Percentiles rank a stretch among this genome's conserved stretches.
Conservation (phyloP, 2,113 vertebrate genomes). For the Ginglymostoma cirratum region DNA sequence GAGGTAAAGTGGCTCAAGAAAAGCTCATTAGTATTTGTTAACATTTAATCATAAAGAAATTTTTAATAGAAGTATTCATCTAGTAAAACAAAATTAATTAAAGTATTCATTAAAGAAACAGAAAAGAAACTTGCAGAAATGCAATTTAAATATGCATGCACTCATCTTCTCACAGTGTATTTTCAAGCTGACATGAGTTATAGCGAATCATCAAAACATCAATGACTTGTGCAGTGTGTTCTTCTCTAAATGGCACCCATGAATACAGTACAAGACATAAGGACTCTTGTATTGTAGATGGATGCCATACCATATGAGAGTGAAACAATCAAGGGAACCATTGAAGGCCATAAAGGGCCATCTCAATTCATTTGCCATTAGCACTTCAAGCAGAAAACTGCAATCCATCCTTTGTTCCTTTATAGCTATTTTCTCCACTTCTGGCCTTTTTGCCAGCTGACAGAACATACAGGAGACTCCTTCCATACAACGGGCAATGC, state of each 20-base stretch:
- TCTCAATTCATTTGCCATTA: not conserved
- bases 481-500: not conserved
- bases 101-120: not conserved
- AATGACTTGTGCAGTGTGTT: not conserved
- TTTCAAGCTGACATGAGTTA: not conserved
- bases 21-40: not conserved
- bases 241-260: not conserved
- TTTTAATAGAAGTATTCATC: not conserved
- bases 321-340: not conserved
- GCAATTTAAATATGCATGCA: not conserved
- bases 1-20: not conserved
- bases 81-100: not conserved
- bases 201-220: not conserved
- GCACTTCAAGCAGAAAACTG: not conserved
- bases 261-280: not conserved
- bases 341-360: not conserved
- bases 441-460: not conserved
- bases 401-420: not conserved
- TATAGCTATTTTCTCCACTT: not conserved
- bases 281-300: not conserved
- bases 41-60: not conserved
- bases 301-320: not conserved
- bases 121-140: not conserved
- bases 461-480: not conserved
- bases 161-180: not conserved